Base-by-base conservation (phyloP, 2,888 invertebrate species). In the Mimachlamys varia region DNA sequence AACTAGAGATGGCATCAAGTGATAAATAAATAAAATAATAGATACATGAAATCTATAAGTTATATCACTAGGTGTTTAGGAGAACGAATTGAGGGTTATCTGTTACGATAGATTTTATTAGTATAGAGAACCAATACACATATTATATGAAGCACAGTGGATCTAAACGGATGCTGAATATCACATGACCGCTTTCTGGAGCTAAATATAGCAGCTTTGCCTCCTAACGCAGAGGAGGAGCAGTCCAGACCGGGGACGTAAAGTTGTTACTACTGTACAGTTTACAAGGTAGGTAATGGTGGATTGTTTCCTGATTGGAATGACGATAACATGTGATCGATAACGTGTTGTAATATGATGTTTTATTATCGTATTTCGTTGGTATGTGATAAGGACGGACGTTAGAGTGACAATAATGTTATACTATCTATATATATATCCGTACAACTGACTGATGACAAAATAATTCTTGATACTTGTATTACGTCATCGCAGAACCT, bases 91-190 rank as follows among this genome's bases (percentile, higher is more conserved):
- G 44, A 44, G 44, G 44, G 44, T 44, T 44, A 5, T 5, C 3
- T 3, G 44, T 5, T 44, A 44, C 44, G 44, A 44, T 7, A 44
- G 44, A n/a, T n/a, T n/a, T n/a, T n/a, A n/a, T n/a, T n/a, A n/a
- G n/a, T n/a, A n/a, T n/a, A n/a, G 44, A 44, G 44, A 44, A 5
- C 44, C 33, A 76, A 27, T 13, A 62, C 33, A 76, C 33, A 76
- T 76, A 76, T 76, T 1, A 27, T 33, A 33, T 76, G 76, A 76
- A 76, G 76, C 76, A 33, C 33, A 12, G 17, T 76, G 76, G 33
- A 76, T 76, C 76, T 76, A 12, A 76, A 76, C 76, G 76, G 76
- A 76, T 76, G 76, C 76, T 76, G 22, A 22, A 62, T 62, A 33
- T 76, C 76, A 76, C 76, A 76, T 76, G 76, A 76, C 76, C 76